Percentiles rank a stretch among this genome's conserved stretches.
These are phyloP conservation scores for Digitonthophagus gazella DNA, from an alignment of 2,888 invertebrate genomes.

Conservation along the genomic window DNA sequence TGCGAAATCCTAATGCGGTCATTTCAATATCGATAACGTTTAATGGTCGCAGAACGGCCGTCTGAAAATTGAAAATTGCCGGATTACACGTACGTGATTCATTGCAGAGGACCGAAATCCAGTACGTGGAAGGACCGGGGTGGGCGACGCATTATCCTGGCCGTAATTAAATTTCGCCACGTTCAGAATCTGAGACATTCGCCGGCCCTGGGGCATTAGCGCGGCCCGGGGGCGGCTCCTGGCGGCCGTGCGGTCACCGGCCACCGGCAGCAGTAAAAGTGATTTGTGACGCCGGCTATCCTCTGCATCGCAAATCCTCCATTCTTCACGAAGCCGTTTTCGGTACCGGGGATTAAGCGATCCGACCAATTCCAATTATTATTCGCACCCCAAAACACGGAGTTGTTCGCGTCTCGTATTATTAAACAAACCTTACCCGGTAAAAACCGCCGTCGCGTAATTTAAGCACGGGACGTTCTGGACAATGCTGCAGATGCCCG, in stretches of 20 bases:
- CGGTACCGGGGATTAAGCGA: constrained; percentile 39
- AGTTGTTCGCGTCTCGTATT: constrained; percentile 5
- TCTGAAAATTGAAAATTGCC: not conserved
- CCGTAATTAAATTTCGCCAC: constrained; percentile 12
- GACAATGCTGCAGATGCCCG: constrained; percentile 20
- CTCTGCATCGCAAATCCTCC: constrained; percentile 53
- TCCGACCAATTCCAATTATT: constrained; percentile 48
- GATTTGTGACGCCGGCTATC: constrained; percentile 52
- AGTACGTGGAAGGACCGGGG: not conserved
- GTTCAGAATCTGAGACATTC: constrained; percentile 16
- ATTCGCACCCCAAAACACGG: constrained; percentile 35
- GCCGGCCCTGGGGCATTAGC: constrained; percentile 14
- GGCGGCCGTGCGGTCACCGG: constrained; percentile 7
- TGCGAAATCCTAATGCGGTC: not conserved
- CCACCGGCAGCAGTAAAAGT: constrained; percentile 49
- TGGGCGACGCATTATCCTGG: not conserved
- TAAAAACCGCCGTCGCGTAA: constrained; percentile 35
- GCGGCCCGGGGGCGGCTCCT: constrained; percentile 4
- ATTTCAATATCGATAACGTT: not conserved
- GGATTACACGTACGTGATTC: not conserved
- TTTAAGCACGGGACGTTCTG: constrained; percentile 35
- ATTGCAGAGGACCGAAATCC: not conserved
- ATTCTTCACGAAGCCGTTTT: constrained; percentile 44
- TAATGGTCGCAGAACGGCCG: not conserved
- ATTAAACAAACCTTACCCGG: constrained; percentile 32